Evolutionary conservation across 92 coral and sea anemone genomes (phyloP).

Genomic region (Meandrina meandrites): DNA sequence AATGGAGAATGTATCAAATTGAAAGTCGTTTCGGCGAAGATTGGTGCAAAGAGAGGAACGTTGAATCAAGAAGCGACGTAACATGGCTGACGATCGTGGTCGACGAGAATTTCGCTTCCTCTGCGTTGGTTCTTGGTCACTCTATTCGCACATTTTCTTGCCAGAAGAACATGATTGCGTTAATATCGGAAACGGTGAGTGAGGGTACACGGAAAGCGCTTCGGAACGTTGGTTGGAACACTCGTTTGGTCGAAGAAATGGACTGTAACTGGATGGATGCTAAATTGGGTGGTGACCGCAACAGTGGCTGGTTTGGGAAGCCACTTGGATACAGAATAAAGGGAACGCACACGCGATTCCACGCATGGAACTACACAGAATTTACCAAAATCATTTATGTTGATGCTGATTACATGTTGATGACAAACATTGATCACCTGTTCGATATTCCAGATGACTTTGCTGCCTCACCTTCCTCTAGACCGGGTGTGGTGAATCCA

Average conservation of each 20-base stretch:
- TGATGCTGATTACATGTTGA: conserved; percentile 73
- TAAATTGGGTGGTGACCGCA: conserved; percentile 35
- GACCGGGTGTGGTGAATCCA: conserved; percentile 75
- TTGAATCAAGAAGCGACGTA: conserved; percentile 14
- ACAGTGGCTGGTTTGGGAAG: not conserved
- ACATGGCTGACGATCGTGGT: conserved; percentile 71
- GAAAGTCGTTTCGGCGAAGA: conserved; percentile 53
- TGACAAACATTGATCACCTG: conserved; percentile 73
- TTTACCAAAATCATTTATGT: conserved; percentile 74
- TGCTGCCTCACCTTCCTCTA: conserved; percentile 65
- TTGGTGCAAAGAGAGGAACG: conserved; percentile 39
- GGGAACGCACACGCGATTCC: conserved; percentile 85
- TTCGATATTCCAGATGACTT: conserved; percentile 68
- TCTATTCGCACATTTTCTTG: conserved; percentile 66
- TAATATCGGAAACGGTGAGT: conserved; percentile 49
- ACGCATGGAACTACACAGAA: conserved; percentile 80
- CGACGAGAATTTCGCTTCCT: conserved; percentile 54
- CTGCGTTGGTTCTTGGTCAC: conserved; percentile 70
- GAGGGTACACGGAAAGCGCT: conserved; percentile 35
- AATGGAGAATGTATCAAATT: conserved; percentile 54
- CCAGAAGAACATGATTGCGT: conserved; percentile 50
- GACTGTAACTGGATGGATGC: conserved; percentile 85
- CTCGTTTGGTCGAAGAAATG: conserved; percentile 59
- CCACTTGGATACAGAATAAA: conserved; percentile 52
- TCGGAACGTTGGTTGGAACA: conserved; percentile 66